These are phyloP conservation scores for Tachycineta bicolor DNA, from an alignment of 2,113 vertebrate species.

Conservation along the genomic window DNA sequence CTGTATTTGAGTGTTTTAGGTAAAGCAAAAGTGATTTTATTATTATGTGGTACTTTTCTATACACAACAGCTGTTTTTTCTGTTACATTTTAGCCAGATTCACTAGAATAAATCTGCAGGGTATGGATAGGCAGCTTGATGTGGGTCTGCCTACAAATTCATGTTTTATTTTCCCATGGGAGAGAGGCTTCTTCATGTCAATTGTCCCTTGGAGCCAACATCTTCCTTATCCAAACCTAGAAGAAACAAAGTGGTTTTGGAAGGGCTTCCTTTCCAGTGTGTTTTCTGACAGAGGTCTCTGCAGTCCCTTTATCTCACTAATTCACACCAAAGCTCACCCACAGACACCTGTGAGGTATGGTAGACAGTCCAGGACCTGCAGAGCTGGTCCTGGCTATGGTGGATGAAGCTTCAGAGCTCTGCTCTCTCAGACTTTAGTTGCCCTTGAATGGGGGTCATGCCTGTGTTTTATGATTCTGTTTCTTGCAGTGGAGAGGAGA, in stretches of 20 bases:
- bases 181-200: background rate
- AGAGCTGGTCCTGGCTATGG: too few species aligned
- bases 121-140: background rate
- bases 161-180: background rate
- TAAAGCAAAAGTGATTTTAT: background rate
- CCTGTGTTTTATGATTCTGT: background rate
- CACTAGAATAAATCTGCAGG: background rate
- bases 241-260: background rate
- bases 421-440: background rate
- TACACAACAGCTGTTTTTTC: background rate
- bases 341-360: background rate
- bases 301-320: background rate
- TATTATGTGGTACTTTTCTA: background rate
- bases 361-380: background rate
- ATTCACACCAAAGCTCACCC: background rate
- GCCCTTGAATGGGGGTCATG: background rate
- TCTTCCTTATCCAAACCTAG: background rate
- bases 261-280: background rate
- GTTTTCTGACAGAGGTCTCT: background rate
- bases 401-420: background rate
- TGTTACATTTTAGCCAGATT: background rate
- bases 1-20: background rate
- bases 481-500: background rate
- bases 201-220: background rate
- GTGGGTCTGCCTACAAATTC: background rate